phyloP scores from a whole-genome alignment of 2,113 vertebrate genomes.

The Rana temporaria region DNA sequence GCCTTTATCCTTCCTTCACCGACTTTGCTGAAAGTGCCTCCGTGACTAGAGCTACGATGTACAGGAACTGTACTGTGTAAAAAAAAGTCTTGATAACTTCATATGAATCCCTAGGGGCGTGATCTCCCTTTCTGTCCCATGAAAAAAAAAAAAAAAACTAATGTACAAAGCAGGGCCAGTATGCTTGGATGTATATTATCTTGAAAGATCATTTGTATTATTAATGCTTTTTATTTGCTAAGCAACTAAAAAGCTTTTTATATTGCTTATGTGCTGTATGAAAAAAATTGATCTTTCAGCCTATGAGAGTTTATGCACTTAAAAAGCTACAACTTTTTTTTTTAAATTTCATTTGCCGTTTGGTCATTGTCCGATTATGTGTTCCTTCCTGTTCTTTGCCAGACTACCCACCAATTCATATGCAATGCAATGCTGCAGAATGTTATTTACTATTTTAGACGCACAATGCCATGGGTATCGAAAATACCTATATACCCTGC shows the following conservation, averaged over 20 bases:
- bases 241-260: conserved; percentile 14
- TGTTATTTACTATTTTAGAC: conserved; percentile 21
- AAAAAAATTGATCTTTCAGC: background rate
- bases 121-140: background rate
- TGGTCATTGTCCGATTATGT: background rate
- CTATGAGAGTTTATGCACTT: conserved; percentile 32
- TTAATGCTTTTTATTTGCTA: conserved; percentile 40
- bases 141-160: background rate
- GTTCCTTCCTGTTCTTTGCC: background rate
- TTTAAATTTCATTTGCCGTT: background rate
- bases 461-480: background rate
- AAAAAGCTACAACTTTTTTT: background rate
- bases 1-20: conserved; percentile 89
- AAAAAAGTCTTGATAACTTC: conserved; percentile 54
- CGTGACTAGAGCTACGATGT: conserved; percentile 69
- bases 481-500: conserved; percentile 6
- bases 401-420: conserved; percentile 29
- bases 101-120: conserved; percentile 6
- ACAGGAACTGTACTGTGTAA: conserved; percentile 18
- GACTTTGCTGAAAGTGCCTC: conserved; percentile 90
- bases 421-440: conserved; percentile 55
- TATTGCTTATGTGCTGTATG: conserved; percentile 11
- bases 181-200: conserved; percentile 34
- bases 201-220: conserved; percentile 27
- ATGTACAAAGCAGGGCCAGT: conserved; percentile 25